Evolutionary conservation across 2,113 vertebrate species (phyloP), one percentile per base, ranked within the genome.

Genomic region (Prionailurus viverrinus): DNA sequence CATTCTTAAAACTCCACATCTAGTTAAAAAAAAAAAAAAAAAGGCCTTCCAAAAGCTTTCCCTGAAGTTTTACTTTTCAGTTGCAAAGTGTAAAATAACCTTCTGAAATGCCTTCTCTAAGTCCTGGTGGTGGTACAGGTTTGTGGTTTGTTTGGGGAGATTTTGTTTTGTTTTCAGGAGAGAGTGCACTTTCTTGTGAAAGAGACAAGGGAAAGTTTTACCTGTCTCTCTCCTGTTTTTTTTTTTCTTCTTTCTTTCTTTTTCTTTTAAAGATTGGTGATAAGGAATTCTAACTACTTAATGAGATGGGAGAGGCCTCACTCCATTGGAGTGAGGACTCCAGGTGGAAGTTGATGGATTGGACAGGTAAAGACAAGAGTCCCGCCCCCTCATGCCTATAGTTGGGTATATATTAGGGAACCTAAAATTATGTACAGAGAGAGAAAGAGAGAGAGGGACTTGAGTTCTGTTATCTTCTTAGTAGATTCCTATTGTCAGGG

Each of bases 371-470:
- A 99, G 99, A 98, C 99, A 97, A 98, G 98, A 99, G 99, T 98
- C 98, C 99, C 99, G 98, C 99, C 99, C 99, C 98, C 98, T 99
- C 98, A 98, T 98, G 98, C 99, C 98, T 99, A 98, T 98, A 98
- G 98, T 98, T 99, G 99, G 98, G 98, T 99, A 99, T 99, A 99
- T 99, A 99, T 99, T 99, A 99, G 99, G 97, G 98, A 99, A 99
- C 99, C 98, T 99, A 99, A 99, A 99, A 99, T 99, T 99, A 99
- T 99, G 99, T 99, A 97, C 98, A 98, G 97, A 99, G 98, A 98
- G 98, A 98, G 96, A 98, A 98, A 98, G 98, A 97, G 98, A 99
- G 99, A 99, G 98, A 97, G 96, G 98, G 94, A 99, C 98, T 99
- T 58, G 98, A 98, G 98, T 99, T 98, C 99, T 98, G 98, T 99